Conservation (phyloP, 2,797 vertebrate genomes). For the Kryptopterus vitreolus region DNA sequence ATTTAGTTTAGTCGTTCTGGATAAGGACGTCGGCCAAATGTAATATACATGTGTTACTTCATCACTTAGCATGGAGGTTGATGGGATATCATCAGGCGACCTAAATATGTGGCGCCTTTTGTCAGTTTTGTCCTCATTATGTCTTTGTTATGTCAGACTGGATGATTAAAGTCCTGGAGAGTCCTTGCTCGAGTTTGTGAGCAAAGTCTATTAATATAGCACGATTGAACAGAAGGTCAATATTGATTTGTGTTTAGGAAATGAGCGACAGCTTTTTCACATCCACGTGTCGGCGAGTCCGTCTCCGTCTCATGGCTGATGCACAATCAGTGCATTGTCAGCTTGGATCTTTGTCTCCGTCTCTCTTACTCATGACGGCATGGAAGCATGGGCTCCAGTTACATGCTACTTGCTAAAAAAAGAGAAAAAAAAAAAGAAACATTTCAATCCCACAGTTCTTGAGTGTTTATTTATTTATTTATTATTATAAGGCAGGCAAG, state of each 20-base stretch:
- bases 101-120: constrained; percentile 38
- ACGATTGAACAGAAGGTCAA: constrained; percentile 57
- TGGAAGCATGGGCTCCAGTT: background rate
- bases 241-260: constrained; percentile 66
- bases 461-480: background rate
- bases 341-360: constrained; percentile 54
- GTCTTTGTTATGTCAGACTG: background rate
- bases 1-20: too few relatives aligned
- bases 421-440: background rate
- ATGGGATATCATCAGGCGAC: constrained; percentile 11
- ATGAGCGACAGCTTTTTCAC: constrained; percentile 61
- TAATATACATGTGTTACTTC: too few relatives aligned
- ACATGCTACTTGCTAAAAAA: background rate
- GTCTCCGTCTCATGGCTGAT: constrained; percentile 32
- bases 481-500: too few relatives aligned
- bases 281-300: constrained; percentile 39
- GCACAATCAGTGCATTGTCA: constrained; percentile 31
- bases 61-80: too few relatives aligned
- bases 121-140: constrained; percentile 31
- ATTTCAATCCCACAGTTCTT: background rate
- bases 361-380: constrained; percentile 37
- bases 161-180: background rate
- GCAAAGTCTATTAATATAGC: constrained; percentile 61
- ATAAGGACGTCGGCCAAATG: too few relatives aligned
- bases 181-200: constrained; percentile 51